Conservation (phyloP, 2,888 invertebrate species). For the Belgica antarctica region DNA sequence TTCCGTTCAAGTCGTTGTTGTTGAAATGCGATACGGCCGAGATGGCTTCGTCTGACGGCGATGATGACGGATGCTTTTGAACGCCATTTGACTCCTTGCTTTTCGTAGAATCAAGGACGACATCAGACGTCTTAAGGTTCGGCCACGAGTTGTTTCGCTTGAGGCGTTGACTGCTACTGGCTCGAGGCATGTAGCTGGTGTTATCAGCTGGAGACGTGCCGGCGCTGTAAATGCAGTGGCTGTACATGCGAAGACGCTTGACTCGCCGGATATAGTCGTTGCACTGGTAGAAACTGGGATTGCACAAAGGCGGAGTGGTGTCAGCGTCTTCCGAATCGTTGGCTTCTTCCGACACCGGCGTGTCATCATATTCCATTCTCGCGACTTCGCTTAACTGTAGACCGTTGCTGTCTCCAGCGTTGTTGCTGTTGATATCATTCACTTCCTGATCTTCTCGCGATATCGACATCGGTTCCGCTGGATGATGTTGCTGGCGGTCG, state of each 20-base stretch:
- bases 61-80: conserved; percentile 37
- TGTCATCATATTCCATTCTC: conserved; percentile 12
- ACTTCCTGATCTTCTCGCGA: conserved; percentile 59
- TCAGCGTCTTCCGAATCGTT: conserved; percentile 45
- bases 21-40: conserved; percentile 46
- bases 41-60: conserved; percentile 45
- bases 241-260: conserved; percentile 62
- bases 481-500: conserved; percentile 45
- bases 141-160: conserved; percentile 45
- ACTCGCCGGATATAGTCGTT: conserved; percentile 57
- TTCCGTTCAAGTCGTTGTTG: conserved; percentile 23
- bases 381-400: neutral
- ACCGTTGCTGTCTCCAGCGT: neutral
- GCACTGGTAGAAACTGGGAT: conserved; percentile 4
- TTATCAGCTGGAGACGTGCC: conserved; percentile 56
- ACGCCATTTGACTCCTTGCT: conserved; percentile 41
- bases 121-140: conserved; percentile 48
- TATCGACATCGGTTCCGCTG: neutral
- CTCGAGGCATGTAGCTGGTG: conserved; percentile 46
- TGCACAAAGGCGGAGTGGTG: conserved; percentile 28
- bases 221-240: conserved; percentile 59
- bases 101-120: conserved; percentile 46
- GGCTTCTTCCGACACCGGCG: neutral
- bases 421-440: conserved; percentile 57
- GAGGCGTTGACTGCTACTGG: conserved; percentile 36